A percentile compares a stretch with the other conserved stretches of the same genome.
Conservation (phyloP, 2,888 invertebrate genomes). For the Mechanitis mazaeus region DNA sequence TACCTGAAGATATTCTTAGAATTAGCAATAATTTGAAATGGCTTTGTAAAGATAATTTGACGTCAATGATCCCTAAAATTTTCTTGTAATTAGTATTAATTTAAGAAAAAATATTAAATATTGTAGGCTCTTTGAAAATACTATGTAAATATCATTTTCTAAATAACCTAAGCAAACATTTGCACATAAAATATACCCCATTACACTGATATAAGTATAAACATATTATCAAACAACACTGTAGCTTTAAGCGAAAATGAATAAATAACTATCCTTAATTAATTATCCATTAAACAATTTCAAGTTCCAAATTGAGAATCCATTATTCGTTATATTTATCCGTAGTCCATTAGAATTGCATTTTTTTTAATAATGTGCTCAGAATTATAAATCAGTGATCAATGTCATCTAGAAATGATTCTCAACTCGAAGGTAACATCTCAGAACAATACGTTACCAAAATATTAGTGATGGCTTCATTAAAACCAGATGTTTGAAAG, state of each 20-base stretch:
- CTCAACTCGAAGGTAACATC: constrained; percentile 21
- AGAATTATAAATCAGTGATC: constrained; percentile 1
- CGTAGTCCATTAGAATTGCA: too few relatives aligned
- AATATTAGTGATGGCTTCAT: constrained; percentile 18
- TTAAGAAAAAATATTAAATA: constrained; percentile 23
- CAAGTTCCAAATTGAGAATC: constrained; percentile 18
- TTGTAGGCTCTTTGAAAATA: constrained; percentile 21
- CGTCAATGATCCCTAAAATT: constrained; percentile 27
- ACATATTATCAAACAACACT: constrained; percentile 28
- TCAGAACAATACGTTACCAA: constrained; percentile 18
- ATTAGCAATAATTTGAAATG: constrained; percentile 9
- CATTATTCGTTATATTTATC: background rate
- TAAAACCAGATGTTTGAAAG: background rate
- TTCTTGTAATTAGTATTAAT: constrained; percentile 8
- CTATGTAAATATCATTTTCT: constrained; percentile 16
- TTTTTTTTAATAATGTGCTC: too few relatives aligned
- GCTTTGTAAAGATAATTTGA: constrained; percentile 27
- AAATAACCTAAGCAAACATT: constrained; percentile 10
- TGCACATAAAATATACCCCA: constrained; percentile 19
- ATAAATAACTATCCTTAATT: constrained; percentile 15
- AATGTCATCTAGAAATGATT: constrained; percentile 10
- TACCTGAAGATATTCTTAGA: constrained; percentile 8
- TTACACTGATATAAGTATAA: constrained; percentile 27
- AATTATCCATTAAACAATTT: constrained; percentile 19
- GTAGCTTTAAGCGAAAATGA: constrained; percentile 30